Conservation (phyloP, 2,113 vertebrate genomes). For the Trachemys scripta region DNA sequence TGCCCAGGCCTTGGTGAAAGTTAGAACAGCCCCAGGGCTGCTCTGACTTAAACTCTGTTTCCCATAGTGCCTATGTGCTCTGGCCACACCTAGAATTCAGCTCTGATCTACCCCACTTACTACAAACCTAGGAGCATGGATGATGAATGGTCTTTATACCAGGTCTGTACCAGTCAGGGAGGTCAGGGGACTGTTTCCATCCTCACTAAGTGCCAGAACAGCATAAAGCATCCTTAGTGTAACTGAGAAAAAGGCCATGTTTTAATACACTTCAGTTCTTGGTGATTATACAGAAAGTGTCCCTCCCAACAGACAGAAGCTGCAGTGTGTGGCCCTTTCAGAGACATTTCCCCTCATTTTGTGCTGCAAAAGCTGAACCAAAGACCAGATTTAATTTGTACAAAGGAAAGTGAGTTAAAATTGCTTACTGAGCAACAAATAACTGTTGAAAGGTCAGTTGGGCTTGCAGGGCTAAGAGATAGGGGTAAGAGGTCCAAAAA, state of each 20-base stretch:
- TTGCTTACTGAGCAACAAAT: not conserved
- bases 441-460: constrained; percentile 1
- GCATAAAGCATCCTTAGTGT: constrained; percentile 39
- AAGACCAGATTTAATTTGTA: fast-evolving
- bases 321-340: not conserved
- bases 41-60: not conserved
- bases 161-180: not conserved
- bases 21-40: not conserved
- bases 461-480: not conserved
- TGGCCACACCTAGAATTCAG: not conserved
- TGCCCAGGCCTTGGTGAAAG: not conserved
- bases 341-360: not conserved
- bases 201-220: fast-evolving
- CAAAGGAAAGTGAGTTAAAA: not conserved
- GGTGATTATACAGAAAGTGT: not conserved
- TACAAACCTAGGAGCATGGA: not conserved
- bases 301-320: not conserved
- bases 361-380: not conserved
- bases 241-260: not conserved
- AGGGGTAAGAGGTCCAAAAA: not conserved
- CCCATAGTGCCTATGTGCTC: not conserved
- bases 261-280: constrained; percentile 32
- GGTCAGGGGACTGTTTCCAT: not conserved
- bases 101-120: not conserved
- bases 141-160: not conserved